phyloP scores from a whole-genome alignment of 2,113 vertebrate species.

The Gallinago jamesoni region DNA sequence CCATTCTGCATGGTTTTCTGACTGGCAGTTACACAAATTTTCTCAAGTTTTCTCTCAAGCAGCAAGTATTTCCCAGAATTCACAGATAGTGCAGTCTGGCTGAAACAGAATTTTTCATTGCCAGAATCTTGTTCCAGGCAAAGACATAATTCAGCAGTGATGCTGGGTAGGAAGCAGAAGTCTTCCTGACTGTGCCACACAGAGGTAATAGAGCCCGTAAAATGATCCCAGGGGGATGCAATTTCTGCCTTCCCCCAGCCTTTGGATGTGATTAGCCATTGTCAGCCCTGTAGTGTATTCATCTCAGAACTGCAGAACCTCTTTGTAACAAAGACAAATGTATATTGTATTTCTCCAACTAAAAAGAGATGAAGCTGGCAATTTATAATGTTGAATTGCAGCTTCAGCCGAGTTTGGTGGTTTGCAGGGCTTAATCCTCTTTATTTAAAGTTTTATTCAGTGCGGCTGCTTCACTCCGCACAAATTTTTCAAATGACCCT shows the following conservation, averaged over 20 bases:
- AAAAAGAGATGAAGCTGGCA: slow-evolving; percentile 16
- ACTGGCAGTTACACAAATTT: neutral
- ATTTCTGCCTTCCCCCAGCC: neutral
- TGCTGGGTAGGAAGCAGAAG: slow-evolving; percentile 23
- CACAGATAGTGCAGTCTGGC: neutral
- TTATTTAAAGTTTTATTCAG: slow-evolving; percentile 20
- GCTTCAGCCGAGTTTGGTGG: neutral
- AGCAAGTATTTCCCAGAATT: neutral
- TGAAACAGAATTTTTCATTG: neutral
- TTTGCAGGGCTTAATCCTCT: slow-evolving; percentile 41
- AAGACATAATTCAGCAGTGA: neutral
- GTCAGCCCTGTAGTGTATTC: neutral
- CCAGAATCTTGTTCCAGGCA: neutral
- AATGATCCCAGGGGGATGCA: neutral
- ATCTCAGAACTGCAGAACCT: slow-evolving; percentile 30
- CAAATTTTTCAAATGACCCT: slow-evolving; percentile 14
- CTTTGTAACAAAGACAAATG: slow-evolving; percentile 39
- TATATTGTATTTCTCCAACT: slow-evolving; percentile 28
- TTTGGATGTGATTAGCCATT: neutral
- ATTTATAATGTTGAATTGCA: slow-evolving; percentile 33
- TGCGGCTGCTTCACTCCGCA: neutral
- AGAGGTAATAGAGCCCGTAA: slow-evolving; percentile 27
- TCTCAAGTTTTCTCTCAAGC: neutral
- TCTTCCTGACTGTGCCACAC: slow-evolving; percentile 29
- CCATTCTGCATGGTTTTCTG: neutral